Percentiles rank a stretch among this genome's conserved stretches.
Evolutionary conservation across 2,113 vertebrate species (phyloP).

Genomic region (Suricata suricatta): DNA sequence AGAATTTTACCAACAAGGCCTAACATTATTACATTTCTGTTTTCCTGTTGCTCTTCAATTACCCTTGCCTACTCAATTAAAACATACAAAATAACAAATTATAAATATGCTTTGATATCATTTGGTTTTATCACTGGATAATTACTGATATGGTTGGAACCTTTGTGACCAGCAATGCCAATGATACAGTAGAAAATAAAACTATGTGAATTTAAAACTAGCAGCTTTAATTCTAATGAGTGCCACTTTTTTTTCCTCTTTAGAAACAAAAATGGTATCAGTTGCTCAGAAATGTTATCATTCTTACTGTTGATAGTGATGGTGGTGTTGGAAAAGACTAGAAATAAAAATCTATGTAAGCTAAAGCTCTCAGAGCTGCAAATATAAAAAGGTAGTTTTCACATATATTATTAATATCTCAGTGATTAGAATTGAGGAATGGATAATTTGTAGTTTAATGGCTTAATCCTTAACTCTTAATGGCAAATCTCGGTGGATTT

Average conservation of each 20-base stretch:
- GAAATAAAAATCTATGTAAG: neutral
- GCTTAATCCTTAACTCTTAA: neutral
- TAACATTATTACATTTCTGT: neutral
- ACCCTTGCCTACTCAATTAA: neutral
- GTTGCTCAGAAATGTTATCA: neutral
- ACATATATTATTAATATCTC: constrained; percentile 7
- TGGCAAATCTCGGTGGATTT: constrained; percentile 13
- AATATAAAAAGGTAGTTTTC: neutral
- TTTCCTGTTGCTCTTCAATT: constrained; percentile 20
- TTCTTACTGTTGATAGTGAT: neutral
- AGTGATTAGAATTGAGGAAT: neutral
- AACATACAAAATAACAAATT: constrained; percentile 3
- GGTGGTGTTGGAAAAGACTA: neutral
- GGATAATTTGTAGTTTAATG: neutral
- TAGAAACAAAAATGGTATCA: neutral
- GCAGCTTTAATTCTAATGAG: neutral
- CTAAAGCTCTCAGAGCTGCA: neutral
- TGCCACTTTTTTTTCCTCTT: neutral
- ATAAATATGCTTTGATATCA: neutral
- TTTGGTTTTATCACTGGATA: constrained; percentile 30
- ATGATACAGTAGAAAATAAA: neutral
- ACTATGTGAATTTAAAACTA: neutral
- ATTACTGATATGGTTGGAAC: neutral
- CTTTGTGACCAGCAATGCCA: neutral
- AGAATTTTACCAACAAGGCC: constrained; percentile 25